Evolutionary conservation across 1,140 invertebrate genomes (phyloP).

Genomic region (Tyrophagus putrescentiae): DNA sequence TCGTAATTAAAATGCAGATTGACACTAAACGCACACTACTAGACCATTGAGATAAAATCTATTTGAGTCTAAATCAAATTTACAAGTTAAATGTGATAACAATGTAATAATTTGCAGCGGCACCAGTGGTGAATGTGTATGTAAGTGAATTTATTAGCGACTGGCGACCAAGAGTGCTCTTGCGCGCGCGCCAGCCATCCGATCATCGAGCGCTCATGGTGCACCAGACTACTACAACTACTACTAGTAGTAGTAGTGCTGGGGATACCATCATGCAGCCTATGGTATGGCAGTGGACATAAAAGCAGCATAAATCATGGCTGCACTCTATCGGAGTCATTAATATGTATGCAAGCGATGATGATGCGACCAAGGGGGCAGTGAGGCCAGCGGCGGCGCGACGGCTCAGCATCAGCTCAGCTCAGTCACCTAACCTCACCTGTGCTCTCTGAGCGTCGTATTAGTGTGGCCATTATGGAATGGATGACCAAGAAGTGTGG

Average conservation of each 20-base stretch:
- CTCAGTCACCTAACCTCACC: no score
- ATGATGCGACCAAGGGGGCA: neutral
- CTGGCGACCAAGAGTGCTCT: neutral
- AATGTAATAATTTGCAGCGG: conserved; percentile 8
- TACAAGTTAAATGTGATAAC: conserved; percentile 16
- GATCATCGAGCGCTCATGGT: neutral
- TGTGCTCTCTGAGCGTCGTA: neutral
- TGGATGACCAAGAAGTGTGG: neutral
- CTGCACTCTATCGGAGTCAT: neutral
- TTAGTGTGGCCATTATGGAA: neutral
- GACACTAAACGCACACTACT: no score
- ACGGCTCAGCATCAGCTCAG: no score
- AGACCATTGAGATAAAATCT: neutral
- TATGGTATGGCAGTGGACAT: no score
- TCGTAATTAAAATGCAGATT: no score
- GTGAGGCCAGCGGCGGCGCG: neutral
- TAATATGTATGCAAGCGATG: conserved; percentile 6
- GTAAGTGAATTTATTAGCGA: neutral
- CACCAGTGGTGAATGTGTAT: neutral
- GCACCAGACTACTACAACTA: no score
- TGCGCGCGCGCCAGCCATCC: neutral
- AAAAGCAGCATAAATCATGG: conserved; percentile 4
- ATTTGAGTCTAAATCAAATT: neutral
- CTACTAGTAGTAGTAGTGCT: no score
- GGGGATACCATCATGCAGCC: no score